Conservation (phyloP, 2,113 vertebrate genomes). For the Psittacus erithacus region DNA sequence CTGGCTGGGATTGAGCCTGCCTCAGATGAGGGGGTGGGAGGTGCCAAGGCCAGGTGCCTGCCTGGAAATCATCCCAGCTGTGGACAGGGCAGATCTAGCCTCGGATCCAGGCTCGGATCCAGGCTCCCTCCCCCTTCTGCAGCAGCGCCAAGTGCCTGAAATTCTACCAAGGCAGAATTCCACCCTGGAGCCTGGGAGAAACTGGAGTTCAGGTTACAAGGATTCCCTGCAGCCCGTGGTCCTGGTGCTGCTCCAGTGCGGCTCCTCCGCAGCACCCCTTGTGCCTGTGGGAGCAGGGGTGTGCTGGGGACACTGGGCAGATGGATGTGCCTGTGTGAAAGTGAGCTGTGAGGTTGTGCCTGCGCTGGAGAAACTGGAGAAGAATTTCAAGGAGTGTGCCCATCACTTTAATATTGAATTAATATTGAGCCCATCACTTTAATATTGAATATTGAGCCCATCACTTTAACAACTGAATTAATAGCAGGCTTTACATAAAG, state of each 20-base stretch:
- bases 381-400: neutral
- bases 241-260: neutral
- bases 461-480: neutral
- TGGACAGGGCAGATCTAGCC: neutral
- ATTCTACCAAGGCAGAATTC: neutral
- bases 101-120: neutral
- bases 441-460: neutral
- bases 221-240: neutral
- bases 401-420: neutral
- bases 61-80: neutral
- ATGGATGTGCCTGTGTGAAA: neutral
- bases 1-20: neutral
- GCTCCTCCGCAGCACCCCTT: neutral
- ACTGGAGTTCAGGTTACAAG: neutral
- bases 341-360: neutral
- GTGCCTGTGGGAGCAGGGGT: neutral
- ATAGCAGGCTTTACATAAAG: neutral
- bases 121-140: neutral
- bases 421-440: neutral
- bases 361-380: rapidly evolving
- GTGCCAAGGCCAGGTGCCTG: neutral
- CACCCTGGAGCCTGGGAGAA: neutral
- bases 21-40: neutral
- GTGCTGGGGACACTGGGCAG: neutral
- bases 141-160: neutral